Evolutionary conservation across 2,888 invertebrate species (phyloP).

Genomic region (Deilephila elpenor): DNA sequence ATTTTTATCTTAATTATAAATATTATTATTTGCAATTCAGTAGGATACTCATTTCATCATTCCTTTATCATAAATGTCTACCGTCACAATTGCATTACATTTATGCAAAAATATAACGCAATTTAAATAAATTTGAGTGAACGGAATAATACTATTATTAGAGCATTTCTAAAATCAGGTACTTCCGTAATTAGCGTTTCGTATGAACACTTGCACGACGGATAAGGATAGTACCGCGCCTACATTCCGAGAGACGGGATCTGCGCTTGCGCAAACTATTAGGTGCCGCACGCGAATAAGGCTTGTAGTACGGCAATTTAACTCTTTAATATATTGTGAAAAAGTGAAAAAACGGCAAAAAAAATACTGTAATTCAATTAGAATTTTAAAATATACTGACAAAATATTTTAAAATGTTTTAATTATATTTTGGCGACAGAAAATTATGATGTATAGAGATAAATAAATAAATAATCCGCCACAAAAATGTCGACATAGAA

Average conservation of each 20-base stretch:
- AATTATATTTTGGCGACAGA: too few relatives aligned
- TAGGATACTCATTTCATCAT: neutral
- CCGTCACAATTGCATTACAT: conserved; percentile 3
- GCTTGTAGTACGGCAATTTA: neutral
- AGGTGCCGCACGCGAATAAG: conserved; percentile 51
- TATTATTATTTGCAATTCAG: neutral
- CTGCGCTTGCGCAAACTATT: conserved; percentile 62
- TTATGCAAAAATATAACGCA: neutral
- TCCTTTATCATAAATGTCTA: neutral
- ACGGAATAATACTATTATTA: neutral
- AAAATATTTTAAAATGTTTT: too few relatives aligned
- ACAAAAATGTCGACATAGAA: too few relatives aligned
- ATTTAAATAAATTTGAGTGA: neutral
- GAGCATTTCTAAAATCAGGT: conserved; percentile 1
- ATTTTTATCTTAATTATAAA: too few relatives aligned
- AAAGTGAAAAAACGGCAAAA: neutral
- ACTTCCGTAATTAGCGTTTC: neutral
- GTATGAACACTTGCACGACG: neutral
- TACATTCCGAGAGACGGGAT: conserved; percentile 61
- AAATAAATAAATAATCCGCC: too few relatives aligned
- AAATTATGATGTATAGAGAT: too few relatives aligned
- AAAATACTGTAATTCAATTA: too few relatives aligned
- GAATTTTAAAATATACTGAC: too few relatives aligned
- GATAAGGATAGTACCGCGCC: conserved; percentile 56
- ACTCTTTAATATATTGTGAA: neutral